A percentile compares a stretch with the other conserved stretches of the same genome.
phyloP scores from a whole-genome alignment of 1,140 invertebrate genomes.

The Alviniconcha marisindica region DNA sequence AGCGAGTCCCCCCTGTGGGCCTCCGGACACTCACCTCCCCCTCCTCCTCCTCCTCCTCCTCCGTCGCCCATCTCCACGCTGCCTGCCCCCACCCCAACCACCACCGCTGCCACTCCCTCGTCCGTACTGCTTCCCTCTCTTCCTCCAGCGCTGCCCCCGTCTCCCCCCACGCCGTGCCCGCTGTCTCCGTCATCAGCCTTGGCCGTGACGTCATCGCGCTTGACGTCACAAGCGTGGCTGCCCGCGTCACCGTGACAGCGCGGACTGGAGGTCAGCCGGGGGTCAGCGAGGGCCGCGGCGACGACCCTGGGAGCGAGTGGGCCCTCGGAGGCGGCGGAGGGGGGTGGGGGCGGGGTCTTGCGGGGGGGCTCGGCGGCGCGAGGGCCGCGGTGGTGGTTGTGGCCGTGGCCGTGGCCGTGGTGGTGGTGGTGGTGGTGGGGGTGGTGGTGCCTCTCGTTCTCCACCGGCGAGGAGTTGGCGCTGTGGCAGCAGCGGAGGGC shows the following conservation, averaged over 20 bases:
- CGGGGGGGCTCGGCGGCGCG: too few species aligned
- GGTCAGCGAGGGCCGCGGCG: neutral
- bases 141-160: neutral
- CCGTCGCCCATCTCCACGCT: neutral
- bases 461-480: slow-evolving; percentile 28
- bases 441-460: neutral
- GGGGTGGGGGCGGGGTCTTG: neutral
- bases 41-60: neutral
- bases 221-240: neutral
- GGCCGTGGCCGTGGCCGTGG: neutral
- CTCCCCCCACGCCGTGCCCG: slow-evolving; percentile 3
- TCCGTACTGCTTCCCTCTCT: neutral
- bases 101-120: neutral
- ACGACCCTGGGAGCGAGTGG: too few species aligned
- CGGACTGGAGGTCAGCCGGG: neutral
- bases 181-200: slow-evolving; percentile 29
- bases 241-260: neutral
- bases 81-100: neutral
- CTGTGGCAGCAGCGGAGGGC: slow-evolving; percentile 28
- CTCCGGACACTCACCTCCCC: neutral
- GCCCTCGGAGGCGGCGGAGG: too few species aligned
- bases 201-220: neutral
- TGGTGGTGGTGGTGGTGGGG: neutral
- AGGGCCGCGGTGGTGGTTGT: neutral
- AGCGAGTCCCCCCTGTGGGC: neutral